Conservation (phyloP, 2,888 invertebrate species). For the Geotrupes spiniger region DNA sequence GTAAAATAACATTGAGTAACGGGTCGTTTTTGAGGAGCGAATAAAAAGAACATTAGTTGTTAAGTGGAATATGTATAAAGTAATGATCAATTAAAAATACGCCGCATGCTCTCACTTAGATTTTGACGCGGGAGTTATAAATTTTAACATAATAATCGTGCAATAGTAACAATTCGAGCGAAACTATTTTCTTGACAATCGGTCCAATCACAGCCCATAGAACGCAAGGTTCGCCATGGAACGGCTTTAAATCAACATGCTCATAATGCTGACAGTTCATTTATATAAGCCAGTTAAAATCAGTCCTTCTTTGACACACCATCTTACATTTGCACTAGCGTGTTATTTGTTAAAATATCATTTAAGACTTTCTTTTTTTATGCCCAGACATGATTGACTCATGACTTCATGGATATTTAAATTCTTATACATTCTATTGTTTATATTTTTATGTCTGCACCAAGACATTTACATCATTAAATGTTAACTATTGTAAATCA, state of each 20-base stretch:
- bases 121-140: constrained; percentile 29
- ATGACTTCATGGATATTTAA: no score
- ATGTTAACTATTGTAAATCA: no score
- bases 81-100: constrained; percentile 28
- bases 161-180: constrained; percentile 29
- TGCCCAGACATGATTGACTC: no score
- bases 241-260: constrained; percentile 32
- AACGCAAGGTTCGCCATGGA: constrained; percentile 27
- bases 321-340: constrained; percentile 14
- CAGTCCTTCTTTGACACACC: constrained; percentile 29
- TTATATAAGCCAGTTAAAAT: constrained; percentile 32
- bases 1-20: constrained; percentile 1
- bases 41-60: not conserved
- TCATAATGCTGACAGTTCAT: constrained; percentile 33
- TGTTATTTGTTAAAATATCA: constrained; percentile 25
- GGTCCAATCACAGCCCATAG: constrained; percentile 28
- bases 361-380: constrained; percentile 17
- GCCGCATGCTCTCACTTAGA: constrained; percentile 23
- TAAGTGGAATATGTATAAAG: constrained; percentile 16
- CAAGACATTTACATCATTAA: no score
- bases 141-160: constrained; percentile 32
- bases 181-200: constrained; percentile 29
- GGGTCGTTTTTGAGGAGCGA: not conserved
- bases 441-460: no score
- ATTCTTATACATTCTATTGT: no score